Evolutionary conservation across 2,113 vertebrate species (phyloP), one percentile per base, ranked within the genome.

Genomic region (Eonycteris spelaea): DNA sequence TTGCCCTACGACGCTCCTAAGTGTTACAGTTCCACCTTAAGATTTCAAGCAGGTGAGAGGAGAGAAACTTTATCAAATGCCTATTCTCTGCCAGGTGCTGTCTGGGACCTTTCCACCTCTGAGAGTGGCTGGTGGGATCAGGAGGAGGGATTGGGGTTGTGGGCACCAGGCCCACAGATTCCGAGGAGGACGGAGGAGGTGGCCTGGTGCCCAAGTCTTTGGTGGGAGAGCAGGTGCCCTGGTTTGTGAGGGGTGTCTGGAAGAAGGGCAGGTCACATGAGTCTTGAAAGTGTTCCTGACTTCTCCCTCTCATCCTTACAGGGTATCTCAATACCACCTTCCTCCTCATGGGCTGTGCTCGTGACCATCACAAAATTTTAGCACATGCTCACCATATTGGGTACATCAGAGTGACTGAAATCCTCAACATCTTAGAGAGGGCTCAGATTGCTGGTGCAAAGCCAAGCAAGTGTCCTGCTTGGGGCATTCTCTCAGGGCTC

Each of bases 271-370:
- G 19, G 55, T 2, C 3, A 15, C 11, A 53, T 59, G 48, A 38
- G 13, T 84, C 70, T 43, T 40, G n/a, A 10, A 74, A 82, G 21
- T 38, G 57, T 80, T 22, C 67, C 43, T 85, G 38, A 87, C 19
- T 63, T 16, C 33, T 84, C 11, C 28, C 2, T 88, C 53, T 95
- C 40, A 86, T 87, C n/a, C 67, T 89, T 59, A 9, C 55, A 98
- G 97, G 97, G 10, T 7, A 3, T 53, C 95, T 97, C 67, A 98
- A 97, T 53, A 94, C 91, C 33, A 97, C 97, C 51, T 89, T 97
- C n/a, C 95, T 97, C 38, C 57, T 97, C 57, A 96, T 97, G 97
- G 97, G 96, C 82, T 98, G 97, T 88, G 61, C 91, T 59, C 59
- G 5, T 68, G 65, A 59, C 14, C 18, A 92, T 4, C 19, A 38